Evolutionary conservation across 2,888 invertebrate genomes (phyloP).

Genomic region (Priocnemis perturbator): DNA sequence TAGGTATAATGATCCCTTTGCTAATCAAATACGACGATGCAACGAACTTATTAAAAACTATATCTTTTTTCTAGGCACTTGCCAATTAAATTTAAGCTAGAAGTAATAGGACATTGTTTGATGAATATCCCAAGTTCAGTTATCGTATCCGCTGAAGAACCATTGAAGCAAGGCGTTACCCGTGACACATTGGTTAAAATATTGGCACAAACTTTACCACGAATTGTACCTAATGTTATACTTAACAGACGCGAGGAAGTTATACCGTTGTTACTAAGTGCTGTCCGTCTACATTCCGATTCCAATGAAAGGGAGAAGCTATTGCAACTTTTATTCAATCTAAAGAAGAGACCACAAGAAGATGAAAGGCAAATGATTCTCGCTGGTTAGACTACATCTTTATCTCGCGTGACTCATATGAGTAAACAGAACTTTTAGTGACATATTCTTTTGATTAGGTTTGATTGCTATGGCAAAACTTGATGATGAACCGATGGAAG

Average conservation of each 20-base stretch:
- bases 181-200: constrained; percentile 76
- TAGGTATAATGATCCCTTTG: constrained; percentile 34
- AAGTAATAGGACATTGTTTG: constrained; percentile 77
- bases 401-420: not conserved
- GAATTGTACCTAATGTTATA: constrained; percentile 82
- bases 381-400: constrained; percentile 71
- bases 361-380: constrained; percentile 80
- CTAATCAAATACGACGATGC: constrained; percentile 3
- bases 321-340: constrained; percentile 82
- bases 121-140: constrained; percentile 71
- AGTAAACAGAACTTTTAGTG: constrained; percentile 1
- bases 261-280: constrained; percentile 80
- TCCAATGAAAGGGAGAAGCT: constrained; percentile 80
- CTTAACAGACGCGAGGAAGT: constrained; percentile 83
- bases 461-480: constrained; percentile 75
- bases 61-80: constrained; percentile 73
- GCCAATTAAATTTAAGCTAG: constrained; percentile 77
- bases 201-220: constrained; percentile 78
- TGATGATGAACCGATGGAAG: constrained; percentile 77
- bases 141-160: constrained; percentile 69
- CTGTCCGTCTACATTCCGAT: constrained; percentile 80
- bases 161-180: constrained; percentile 70
- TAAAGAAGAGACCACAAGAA: constrained; percentile 83
- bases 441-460: constrained; percentile 68
- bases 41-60: constrained; percentile 12